Evolutionary conservation across 2,797 vertebrate species (phyloP).

Genomic region (Chelonia mydas): DNA sequence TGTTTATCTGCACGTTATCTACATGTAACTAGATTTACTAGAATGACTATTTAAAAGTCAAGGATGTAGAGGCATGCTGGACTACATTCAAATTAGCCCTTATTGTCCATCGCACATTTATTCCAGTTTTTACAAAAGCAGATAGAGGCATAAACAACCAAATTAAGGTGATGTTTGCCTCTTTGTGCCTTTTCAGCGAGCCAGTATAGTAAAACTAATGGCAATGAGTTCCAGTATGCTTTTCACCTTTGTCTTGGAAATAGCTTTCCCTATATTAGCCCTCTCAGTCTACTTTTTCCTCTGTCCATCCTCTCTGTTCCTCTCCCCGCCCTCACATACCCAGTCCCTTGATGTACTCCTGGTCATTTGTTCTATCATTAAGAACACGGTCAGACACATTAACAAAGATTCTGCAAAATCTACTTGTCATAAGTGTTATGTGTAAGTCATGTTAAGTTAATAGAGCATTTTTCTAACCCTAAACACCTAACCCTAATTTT

Average conservation of each 20-base stretch:
- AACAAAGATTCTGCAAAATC: not conserved
- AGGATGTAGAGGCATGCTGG: not conserved
- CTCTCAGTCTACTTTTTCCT: not conserved
- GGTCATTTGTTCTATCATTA: not conserved
- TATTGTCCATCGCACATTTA: not conserved
- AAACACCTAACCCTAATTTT: slow-evolving; percentile 10
- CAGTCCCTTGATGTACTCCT: not conserved
- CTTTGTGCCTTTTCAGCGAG: not conserved
- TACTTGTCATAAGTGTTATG: not conserved
- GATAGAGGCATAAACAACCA: not conserved
- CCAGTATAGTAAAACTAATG: not conserved
- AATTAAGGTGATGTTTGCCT: not conserved
- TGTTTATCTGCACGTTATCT: not conserved
- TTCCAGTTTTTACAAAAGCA: not conserved
- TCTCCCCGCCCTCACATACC: not conserved
- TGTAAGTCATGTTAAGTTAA: not conserved
- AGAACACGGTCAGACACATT: not conserved
- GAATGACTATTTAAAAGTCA: not conserved
- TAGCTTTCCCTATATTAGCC: not conserved
- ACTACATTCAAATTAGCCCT: not conserved
- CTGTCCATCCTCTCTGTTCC: not conserved
- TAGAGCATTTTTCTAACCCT: not conserved
- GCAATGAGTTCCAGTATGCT: not conserved
- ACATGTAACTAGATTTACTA: not conserved
- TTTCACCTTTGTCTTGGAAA: not conserved